Evolutionary conservation across 92 coral and sea anemone genomes (phyloP).

Genomic region (Palythoa caribaeorum): DNA sequence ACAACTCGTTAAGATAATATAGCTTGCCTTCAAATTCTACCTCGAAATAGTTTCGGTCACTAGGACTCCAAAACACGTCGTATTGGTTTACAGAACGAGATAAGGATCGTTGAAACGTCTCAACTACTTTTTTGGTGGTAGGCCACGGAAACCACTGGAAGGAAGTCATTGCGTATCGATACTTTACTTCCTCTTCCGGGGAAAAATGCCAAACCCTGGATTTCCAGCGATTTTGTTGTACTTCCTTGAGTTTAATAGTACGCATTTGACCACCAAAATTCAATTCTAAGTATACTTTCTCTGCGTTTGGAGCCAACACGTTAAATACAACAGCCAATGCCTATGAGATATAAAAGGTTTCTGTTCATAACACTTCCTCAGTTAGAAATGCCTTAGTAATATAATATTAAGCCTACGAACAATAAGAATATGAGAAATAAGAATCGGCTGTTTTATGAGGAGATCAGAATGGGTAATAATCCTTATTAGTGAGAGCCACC

Average conservation of each 20-base stretch:
- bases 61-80: constrained; percentile 69
- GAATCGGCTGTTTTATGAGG: too few relatives aligned
- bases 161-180: constrained; percentile 45
- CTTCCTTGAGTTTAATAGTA: background rate
- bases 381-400: background rate
- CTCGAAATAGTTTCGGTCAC: constrained; percentile 21
- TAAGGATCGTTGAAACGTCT: background rate
- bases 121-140: background rate
- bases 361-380: background rate
- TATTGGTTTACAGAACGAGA: constrained; percentile 60
- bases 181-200: constrained; percentile 35
- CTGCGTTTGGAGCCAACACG: constrained; percentile 7
- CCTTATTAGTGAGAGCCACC: too few relatives aligned
- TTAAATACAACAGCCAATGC: constrained; percentile 10
- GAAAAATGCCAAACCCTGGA: constrained; percentile 8
- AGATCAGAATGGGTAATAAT: too few relatives aligned
- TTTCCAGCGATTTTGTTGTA: constrained; percentile 50
- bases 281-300: background rate
- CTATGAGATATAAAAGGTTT: background rate
- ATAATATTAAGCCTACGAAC: too few relatives aligned
- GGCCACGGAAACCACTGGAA: background rate
- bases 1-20: constrained; percentile 59
- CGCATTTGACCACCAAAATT: background rate
- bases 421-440: too few relatives aligned
- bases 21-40: constrained; percentile 60